These are phyloP conservation scores for Crocodylus rhombifer DNA, from an alignment of 2,797 vertebrate species.

Conservation along the genomic window DNA sequence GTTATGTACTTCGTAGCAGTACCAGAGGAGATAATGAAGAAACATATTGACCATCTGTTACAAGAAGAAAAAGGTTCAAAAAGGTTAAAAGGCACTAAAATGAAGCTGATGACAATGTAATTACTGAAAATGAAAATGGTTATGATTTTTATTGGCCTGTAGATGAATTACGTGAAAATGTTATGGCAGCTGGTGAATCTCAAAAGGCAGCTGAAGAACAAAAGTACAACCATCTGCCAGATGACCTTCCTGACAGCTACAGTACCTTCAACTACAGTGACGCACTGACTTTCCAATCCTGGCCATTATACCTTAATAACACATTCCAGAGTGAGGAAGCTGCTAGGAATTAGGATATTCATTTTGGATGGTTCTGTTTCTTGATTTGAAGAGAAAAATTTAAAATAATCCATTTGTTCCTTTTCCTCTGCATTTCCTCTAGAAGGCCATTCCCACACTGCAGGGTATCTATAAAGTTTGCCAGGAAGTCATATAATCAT, in stretches of 20 bases:
- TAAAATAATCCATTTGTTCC: not conserved
- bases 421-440: not conserved
- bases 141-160: slow-evolving; percentile 50
- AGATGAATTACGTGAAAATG: slow-evolving; percentile 41
- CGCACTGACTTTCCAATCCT: not conserved
- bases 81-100: slow-evolving; percentile 52
- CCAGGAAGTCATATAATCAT: not conserved
- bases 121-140: slow-evolving; percentile 62
- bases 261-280: not conserved
- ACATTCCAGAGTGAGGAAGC: not conserved
- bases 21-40: not conserved
- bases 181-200: slow-evolving; percentile 52
- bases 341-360: not conserved
- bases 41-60: not conserved
- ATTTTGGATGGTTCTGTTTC: not conserved
- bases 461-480: accelerated
- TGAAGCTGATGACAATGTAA: slow-evolving; percentile 31
- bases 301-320: not conserved
- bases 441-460: not conserved
- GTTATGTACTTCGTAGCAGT: not conserved
- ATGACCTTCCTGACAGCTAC: not conserved
- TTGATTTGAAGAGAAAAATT: not conserved
- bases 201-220: slow-evolving; percentile 38
- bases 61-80: slow-evolving; percentile 27
- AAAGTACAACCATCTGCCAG: slow-evolving; percentile 1